A percentile compares a stretch with the other conserved stretches of the same genome.
Conservation (phyloP, 2,113 vertebrate species). For the Chlamydotis undulata region DNA sequence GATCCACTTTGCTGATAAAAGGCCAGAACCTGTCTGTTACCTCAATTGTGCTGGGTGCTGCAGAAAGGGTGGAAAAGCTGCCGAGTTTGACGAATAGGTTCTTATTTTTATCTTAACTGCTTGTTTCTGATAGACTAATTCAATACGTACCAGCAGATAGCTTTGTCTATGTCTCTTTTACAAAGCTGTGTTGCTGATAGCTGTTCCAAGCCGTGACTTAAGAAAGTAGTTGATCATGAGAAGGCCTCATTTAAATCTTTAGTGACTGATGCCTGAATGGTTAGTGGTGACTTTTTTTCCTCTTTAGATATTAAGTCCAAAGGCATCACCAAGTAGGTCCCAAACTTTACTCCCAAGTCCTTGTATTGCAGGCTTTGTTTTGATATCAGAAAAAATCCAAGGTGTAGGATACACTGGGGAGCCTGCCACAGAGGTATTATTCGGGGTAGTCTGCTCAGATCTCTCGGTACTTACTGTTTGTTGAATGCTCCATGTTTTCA, state of each 20-base stretch:
- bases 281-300: background rate
- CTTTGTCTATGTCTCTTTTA: background rate
- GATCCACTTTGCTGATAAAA: background rate
- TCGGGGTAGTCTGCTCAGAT: background rate
- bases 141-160: background rate
- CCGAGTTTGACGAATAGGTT: background rate
- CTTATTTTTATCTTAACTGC: background rate
- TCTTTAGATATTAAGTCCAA: background rate
- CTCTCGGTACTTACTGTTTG: background rate
- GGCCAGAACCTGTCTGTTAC: background rate
- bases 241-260: background rate
- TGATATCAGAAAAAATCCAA: background rate
- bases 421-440: too few relatives aligned
- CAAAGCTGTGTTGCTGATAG: background rate
- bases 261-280: background rate
- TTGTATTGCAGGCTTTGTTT: background rate
- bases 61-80: background rate
- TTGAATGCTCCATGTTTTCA: background rate
- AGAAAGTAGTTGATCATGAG: background rate
- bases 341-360: background rate
- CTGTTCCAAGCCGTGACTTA: background rate
- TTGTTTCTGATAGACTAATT: background rate
- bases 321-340: background rate
- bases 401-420: background rate
- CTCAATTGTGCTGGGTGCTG: background rate